Conservation (phyloP, 2,797 vertebrate genomes). For the Hippocampus kuda region DNA sequence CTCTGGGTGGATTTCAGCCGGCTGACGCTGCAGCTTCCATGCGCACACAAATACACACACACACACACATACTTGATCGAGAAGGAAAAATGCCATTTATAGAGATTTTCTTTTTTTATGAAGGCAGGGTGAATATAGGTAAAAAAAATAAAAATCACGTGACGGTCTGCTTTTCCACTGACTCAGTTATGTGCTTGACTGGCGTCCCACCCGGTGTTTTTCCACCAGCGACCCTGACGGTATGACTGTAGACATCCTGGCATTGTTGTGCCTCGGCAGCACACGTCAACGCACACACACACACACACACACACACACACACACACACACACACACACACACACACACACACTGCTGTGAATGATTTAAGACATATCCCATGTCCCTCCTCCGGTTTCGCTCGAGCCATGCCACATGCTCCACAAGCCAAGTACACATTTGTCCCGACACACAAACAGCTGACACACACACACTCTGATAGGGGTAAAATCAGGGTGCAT, state of each 20-base stretch:
- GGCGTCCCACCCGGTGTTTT: slow-evolving; percentile 33
- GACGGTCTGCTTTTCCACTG: slow-evolving; percentile 28
- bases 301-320: no score
- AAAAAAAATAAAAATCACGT: background rate
- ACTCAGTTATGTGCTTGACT: slow-evolving; percentile 30
- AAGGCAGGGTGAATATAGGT: background rate
- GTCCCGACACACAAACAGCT: slow-evolving; percentile 34
- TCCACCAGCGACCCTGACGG: slow-evolving; percentile 40
- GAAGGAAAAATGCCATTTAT: background rate
- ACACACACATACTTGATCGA: background rate
- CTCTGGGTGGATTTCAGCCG: background rate
- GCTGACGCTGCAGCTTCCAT: background rate
- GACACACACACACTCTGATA: slow-evolving; percentile 9
- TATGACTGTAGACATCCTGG: slow-evolving; percentile 54
- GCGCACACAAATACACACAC: no score
- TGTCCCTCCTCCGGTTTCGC: slow-evolving; percentile 53
- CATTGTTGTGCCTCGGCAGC: slow-evolving; percentile 48
- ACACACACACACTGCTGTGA: slow-evolving; percentile 32
- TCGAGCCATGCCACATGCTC: slow-evolving; percentile 35
- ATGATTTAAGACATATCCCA: slow-evolving; percentile 61
- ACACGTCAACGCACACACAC: slow-evolving; percentile 14
- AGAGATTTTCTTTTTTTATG: background rate
- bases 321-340: no score
- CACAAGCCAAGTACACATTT: slow-evolving; percentile 46
- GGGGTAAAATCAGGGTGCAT: background rate